These are phyloP conservation scores for Pectinophora gossypiella DNA, from an alignment of 1,140 invertebrate genomes.

Conservation along the genomic window DNA sequence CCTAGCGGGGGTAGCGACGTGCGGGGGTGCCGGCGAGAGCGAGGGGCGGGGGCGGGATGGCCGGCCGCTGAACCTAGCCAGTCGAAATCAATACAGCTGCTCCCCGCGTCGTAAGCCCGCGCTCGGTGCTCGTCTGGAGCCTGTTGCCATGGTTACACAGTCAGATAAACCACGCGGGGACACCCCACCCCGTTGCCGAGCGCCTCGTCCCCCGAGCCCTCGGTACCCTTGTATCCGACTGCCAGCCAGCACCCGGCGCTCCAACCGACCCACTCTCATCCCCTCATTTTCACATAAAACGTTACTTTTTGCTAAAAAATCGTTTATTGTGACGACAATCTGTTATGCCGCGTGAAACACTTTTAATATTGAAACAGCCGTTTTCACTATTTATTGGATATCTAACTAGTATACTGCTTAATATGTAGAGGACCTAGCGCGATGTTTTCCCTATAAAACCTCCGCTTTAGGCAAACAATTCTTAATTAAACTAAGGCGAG, in stretches of 20 bases:
- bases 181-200: conserved; percentile 7
- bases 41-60: conserved; percentile 19
- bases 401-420: too few relatives aligned
- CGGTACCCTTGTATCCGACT: conserved; percentile 2
- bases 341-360: conserved; percentile 22
- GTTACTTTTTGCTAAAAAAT: conserved; percentile 9
- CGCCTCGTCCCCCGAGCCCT: conserved; percentile 8
- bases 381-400: too few relatives aligned
- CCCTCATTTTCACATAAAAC: conserved; percentile 4
- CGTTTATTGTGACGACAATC: conserved; percentile 18
- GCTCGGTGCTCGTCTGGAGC: conserved; percentile 37
- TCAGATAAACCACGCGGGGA: conserved; percentile 27
- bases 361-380: too few relatives aligned
- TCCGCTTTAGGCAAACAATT: too few relatives aligned
- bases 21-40: neutral
- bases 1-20: too few relatives aligned
- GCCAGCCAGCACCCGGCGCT: conserved; percentile 5
- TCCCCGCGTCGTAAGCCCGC: too few relatives aligned
- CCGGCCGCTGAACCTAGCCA: conserved; percentile 56
- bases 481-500: too few relatives aligned
- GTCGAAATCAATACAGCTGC: conserved; percentile 68
- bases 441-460: too few relatives aligned
- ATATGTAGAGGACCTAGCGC: too few relatives aligned
- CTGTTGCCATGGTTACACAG: conserved; percentile 36
- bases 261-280: conserved; percentile 13